Evolutionary conservation across 2,113 vertebrate genomes (phyloP).

Genomic region (Centrocercus urophasianus): DNA sequence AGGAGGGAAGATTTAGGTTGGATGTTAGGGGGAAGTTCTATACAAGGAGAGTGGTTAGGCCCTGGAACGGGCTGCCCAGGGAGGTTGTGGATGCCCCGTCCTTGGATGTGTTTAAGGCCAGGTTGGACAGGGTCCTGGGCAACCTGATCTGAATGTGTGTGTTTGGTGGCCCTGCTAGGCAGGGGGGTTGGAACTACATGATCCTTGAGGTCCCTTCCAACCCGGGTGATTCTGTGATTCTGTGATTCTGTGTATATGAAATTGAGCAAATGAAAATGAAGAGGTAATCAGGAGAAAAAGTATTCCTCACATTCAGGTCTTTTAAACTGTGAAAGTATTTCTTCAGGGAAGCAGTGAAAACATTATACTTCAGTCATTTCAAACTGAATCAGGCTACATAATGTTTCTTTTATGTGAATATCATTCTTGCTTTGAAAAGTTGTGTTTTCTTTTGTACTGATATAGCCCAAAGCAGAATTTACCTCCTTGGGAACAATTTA

Average conservation of each 20-base stretch:
- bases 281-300: background rate
- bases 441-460: background rate
- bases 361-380: background rate
- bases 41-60: too few species aligned
- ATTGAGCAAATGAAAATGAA: background rate
- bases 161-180: too few species aligned
- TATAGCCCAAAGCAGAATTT: background rate
- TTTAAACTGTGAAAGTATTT: background rate
- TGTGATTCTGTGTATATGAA: background rate
- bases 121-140: too few species aligned
- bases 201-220: too few species aligned
- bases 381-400: background rate
- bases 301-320: background rate
- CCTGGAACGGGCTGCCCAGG: too few species aligned
- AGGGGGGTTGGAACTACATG: too few species aligned
- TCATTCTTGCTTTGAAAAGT: background rate
- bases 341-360: background rate
- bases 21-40: too few species aligned
- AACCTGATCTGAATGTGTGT: too few species aligned
- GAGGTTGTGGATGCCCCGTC: too few species aligned
- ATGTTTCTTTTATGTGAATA: background rate
- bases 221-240: too few species aligned
- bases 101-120: too few species aligned
- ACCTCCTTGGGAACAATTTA: background rate
- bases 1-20: too few species aligned